phyloP scores from a whole-genome alignment of 2,797 vertebrate species.

The Gymnothorax reevesii region DNA sequence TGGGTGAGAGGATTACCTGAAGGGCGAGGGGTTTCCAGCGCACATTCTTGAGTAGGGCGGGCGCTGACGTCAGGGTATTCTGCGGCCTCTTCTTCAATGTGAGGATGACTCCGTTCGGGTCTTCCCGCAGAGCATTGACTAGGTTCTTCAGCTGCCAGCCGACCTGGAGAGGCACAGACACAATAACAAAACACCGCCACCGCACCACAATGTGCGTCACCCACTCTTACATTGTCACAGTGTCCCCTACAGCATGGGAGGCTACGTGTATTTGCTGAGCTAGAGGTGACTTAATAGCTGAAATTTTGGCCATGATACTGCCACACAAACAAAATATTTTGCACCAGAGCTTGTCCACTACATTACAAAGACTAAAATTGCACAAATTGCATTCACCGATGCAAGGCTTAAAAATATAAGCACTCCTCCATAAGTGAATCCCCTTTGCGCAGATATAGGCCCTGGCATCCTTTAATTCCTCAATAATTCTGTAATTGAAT shows the following conservation, averaged over 20 bases:
- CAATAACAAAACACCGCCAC: conserved; percentile 24
- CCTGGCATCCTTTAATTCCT: too few relatives aligned
- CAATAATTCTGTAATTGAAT: too few relatives aligned
- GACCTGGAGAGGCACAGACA: conserved; percentile 54
- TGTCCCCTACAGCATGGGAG: neutral
- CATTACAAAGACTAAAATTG: neutral
- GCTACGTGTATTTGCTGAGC: neutral
- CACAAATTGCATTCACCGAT: neutral
- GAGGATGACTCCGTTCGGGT: conserved; percentile 77
- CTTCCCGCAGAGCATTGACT: conserved; percentile 75
- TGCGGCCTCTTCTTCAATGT: conserved; percentile 80
- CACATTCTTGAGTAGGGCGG: conserved; percentile 76
- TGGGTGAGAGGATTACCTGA: conserved; percentile 59
- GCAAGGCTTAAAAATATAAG: neutral
- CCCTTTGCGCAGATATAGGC: too few relatives aligned
- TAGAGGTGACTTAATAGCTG: neutral
- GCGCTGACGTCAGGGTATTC: conserved; percentile 73
- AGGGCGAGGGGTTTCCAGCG: conserved; percentile 78
- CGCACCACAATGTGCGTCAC: neutral
- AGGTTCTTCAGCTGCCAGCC: conserved; percentile 80
- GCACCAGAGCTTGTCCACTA: neutral
- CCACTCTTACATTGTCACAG: neutral
- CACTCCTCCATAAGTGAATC: neutral
- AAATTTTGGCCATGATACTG: neutral
- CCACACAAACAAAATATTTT: neutral